Percentiles rank a stretch among this genome's conserved stretches.
These are phyloP conservation scores for Alviniconcha strummeri DNA, from an alignment of 2,888 invertebrate genomes.

Conservation along the genomic window DNA sequence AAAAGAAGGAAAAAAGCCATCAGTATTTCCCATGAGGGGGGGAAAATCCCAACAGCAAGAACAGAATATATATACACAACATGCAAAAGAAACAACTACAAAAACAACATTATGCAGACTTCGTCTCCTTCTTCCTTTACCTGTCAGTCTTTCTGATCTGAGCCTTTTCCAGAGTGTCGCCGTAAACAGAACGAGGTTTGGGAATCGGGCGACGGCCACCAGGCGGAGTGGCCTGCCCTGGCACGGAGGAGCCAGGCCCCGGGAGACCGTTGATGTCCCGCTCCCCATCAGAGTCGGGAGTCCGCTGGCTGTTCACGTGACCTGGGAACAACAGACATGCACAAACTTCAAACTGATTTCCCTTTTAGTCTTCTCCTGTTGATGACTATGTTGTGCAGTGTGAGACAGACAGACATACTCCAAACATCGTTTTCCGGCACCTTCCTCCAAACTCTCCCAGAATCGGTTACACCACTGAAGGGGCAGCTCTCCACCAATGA, in stretches of 20 bases:
- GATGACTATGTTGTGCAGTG: too few species aligned
- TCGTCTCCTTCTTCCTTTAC: background rate
- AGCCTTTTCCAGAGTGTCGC: background rate
- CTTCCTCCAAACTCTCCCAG: too few species aligned
- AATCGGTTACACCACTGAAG: too few species aligned
- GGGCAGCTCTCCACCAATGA: too few species aligned
- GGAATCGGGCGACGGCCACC: slow-evolving; percentile 19
- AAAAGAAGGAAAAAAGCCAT: too few species aligned
- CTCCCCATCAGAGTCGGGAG: slow-evolving; percentile 43
- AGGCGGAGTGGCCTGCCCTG: slow-evolving; percentile 23
- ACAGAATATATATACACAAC: background rate
- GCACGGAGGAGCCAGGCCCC: slow-evolving; percentile 24
- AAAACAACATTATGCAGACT: background rate
- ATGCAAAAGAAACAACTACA: background rate
- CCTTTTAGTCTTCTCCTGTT: too few species aligned
- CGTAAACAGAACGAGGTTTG: slow-evolving; percentile 26
- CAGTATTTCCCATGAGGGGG: too few species aligned
- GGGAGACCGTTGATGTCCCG: slow-evolving; percentile 31
- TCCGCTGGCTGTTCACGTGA: slow-evolving; percentile 42
- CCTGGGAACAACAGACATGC: slow-evolving; percentile 19
- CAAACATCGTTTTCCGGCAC: too few species aligned
- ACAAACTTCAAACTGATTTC: too few species aligned
- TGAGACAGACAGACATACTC: too few species aligned
- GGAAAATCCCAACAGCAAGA: background rate
- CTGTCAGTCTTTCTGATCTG: background rate